phyloP scores from a whole-genome alignment of 2,797 vertebrate species.

The Agapornis canus region DNA sequence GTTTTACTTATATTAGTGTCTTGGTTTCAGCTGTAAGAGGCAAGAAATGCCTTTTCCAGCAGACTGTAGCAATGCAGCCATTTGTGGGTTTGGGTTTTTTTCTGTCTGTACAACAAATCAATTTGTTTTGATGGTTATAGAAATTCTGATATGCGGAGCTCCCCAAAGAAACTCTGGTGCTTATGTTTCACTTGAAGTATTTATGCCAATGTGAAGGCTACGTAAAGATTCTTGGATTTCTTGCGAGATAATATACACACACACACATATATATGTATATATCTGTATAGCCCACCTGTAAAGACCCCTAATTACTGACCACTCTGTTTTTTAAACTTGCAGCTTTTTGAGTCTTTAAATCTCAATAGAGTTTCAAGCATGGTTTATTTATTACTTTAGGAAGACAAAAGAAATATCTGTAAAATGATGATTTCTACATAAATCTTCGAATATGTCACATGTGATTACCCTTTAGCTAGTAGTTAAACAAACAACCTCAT shows the following conservation, averaged over 20 bases:
- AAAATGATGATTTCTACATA: not conserved
- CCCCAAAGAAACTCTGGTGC: not conserved
- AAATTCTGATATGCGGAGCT: slow-evolving; percentile 47
- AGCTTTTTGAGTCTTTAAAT: not conserved
- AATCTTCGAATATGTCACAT: not conserved
- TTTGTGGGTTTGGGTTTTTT: not conserved
- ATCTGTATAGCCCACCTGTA: not conserved
- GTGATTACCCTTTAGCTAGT: not conserved
- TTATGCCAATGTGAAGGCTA: not conserved
- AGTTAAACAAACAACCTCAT: not conserved
- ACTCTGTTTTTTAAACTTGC: not conserved
- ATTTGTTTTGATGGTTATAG: slow-evolving; percentile 32
- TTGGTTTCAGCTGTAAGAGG: not conserved
- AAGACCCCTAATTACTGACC: not conserved
- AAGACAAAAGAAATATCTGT: not conserved
- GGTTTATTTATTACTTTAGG: not conserved
- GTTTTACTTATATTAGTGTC: slow-evolving; percentile 24
- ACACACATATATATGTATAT: too few relatives aligned
- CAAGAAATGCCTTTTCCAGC: not conserved
- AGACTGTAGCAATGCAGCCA: slow-evolving; percentile 30
- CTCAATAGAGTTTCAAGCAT: not conserved
- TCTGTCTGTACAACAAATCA: not conserved
- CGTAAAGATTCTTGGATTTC: not conserved
- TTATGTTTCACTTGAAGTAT: slow-evolving; percentile 30
- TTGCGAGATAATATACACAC: not conserved